Percentiles rank a stretch among this genome's conserved stretches.
Conservation (phyloP, 2,888 invertebrate species). For the Agrotis puta region DNA sequence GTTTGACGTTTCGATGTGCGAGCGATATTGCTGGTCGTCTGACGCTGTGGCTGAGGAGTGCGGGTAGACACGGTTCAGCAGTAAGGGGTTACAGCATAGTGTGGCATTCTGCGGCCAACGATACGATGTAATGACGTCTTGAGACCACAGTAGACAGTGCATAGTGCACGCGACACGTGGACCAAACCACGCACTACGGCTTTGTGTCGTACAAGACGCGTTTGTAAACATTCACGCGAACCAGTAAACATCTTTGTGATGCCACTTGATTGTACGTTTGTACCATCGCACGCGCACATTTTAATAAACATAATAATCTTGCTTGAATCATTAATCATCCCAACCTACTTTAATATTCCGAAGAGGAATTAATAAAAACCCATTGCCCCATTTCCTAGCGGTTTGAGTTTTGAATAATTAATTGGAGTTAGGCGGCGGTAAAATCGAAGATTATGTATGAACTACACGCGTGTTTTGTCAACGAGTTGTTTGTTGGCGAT, state of each 20-base stretch:
- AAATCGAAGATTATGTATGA: slow-evolving; percentile 70
- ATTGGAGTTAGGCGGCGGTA: slow-evolving; percentile 79
- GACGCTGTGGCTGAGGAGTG: slow-evolving; percentile 57
- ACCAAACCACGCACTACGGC: slow-evolving; percentile 44
- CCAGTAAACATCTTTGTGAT: slow-evolving; percentile 79
- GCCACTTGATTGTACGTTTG: slow-evolving; percentile 65
- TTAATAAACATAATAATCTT: slow-evolving; percentile 71
- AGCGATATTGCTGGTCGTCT: slow-evolving; percentile 55
- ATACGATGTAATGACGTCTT: slow-evolving; percentile 40
- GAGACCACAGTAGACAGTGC: slow-evolving; percentile 40
- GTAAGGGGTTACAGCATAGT: slow-evolving; percentile 35
- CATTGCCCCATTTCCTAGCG: slow-evolving; percentile 76
- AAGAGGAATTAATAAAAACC: slow-evolving; percentile 78
- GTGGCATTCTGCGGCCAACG: slow-evolving; percentile 35
- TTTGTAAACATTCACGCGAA: slow-evolving; percentile 79
- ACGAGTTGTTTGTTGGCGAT: slow-evolving; percentile 31
- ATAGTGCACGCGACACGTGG: slow-evolving; percentile 61
- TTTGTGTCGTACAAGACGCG: slow-evolving; percentile 67
- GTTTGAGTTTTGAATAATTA: slow-evolving; percentile 85
- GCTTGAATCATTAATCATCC: slow-evolving; percentile 70
- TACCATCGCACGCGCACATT: slow-evolving; percentile 72
- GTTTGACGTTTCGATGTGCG: slow-evolving; percentile 51
- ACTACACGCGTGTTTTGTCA: slow-evolving; percentile 44
- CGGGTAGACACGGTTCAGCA: slow-evolving; percentile 28
- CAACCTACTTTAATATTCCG: slow-evolving; percentile 71